These are phyloP conservation scores for Triplophysa tibetana DNA, from an alignment of 2,113 vertebrate species.

Conservation along the genomic window DNA sequence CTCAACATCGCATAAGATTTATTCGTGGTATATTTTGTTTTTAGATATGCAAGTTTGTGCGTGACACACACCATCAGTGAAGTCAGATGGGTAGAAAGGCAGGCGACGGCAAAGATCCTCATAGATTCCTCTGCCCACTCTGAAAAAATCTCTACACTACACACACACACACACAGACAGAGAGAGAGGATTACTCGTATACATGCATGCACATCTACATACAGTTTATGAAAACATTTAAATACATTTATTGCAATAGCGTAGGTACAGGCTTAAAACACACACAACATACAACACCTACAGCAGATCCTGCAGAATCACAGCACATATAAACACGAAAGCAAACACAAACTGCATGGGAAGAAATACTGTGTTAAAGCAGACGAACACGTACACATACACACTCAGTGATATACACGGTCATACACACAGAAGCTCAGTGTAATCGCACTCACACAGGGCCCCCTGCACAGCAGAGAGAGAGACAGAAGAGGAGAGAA, in stretches of 20 bases:
- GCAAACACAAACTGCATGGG: slow-evolving; percentile 36
- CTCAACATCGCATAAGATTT: no score
- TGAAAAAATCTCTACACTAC: slow-evolving; percentile 81
- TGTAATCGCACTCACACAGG: slow-evolving; percentile 60
- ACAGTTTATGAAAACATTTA: slow-evolving; percentile 20
- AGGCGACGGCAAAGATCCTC: slow-evolving; percentile 89
- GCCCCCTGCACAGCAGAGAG: slow-evolving; percentile 58
- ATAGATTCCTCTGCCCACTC: slow-evolving; percentile 88
- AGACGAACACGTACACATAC: slow-evolving; percentile 15
- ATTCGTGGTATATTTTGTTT: no score
- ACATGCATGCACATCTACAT: slow-evolving; percentile 15
- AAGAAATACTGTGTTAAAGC: slow-evolving; percentile 50
- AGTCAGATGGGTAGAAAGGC: slow-evolving; percentile 90
- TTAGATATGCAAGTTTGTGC: background rate
- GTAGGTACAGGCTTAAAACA: slow-evolving; percentile 35
- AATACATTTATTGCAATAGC: slow-evolving; percentile 16
- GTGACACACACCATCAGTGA: slow-evolving; percentile 89
- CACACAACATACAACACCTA: slow-evolving; percentile 24
- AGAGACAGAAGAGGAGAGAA: slow-evolving; percentile 57
- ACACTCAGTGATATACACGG: slow-evolving; percentile 1
- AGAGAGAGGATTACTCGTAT: slow-evolving; percentile 12
- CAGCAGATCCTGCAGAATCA: slow-evolving; percentile 40
- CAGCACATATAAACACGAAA: slow-evolving; percentile 44
- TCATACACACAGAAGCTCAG: slow-evolving; percentile 46
- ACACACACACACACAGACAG: slow-evolving; percentile 28